phyloP scores from a whole-genome alignment of 2,888 invertebrate species.

The Acleris sparsana region DNA sequence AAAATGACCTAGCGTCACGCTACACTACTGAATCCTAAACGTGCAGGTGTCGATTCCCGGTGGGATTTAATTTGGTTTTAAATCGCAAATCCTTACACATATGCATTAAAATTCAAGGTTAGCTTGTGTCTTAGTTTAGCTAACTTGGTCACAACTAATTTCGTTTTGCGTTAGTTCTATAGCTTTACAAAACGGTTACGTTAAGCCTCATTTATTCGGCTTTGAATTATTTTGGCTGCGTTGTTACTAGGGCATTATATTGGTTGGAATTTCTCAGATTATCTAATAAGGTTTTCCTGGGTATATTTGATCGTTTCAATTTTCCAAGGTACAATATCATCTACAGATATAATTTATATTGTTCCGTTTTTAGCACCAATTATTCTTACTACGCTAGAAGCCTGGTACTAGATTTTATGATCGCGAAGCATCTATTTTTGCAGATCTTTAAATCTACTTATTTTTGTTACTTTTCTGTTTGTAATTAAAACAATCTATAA shows the following conservation, averaged over 20 bases:
- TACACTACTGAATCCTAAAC: conserved; percentile 6
- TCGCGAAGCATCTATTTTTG: too few relatives aligned
- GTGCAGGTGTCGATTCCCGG: conserved; percentile 8
- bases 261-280: conserved; percentile 1
- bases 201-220: not conserved
- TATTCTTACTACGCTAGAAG: too few relatives aligned
- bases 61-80: conserved; percentile 12
- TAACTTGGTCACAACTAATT: conserved; percentile 3
- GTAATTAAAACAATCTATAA: too few relatives aligned
- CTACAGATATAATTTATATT: too few relatives aligned
- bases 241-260: not conserved
- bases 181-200: not conserved
- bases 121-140: not conserved
- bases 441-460: too few relatives aligned
- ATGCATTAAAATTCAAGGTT: conserved; percentile 3
- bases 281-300: not conserved
- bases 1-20: conserved; percentile 13
- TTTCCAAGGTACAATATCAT: too few relatives aligned
- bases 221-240: conserved; percentile 7
- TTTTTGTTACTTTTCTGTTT: too few relatives aligned
- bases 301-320: not conserved
- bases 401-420: too few relatives aligned
- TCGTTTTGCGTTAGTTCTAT: not conserved
- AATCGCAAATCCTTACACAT: conserved; percentile 1
- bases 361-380: too few relatives aligned